Base-by-base conservation (phyloP, 92 coral and sea anemone species). In the Muricea muricata region DNA sequence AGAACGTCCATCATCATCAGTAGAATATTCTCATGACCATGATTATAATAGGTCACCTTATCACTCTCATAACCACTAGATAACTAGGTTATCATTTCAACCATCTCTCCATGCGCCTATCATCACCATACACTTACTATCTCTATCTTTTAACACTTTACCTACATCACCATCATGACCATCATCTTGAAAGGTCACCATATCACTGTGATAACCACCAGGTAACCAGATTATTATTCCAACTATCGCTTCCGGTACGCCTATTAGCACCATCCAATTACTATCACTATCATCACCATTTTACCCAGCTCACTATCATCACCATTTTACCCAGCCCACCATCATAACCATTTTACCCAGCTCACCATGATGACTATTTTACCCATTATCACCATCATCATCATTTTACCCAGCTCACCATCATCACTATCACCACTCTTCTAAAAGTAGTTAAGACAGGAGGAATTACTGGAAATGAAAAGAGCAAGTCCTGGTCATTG, bases 1-100 rank as follows among this genome's bases (percentile, higher is more conserved):
- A 37, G 42, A 37, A 37, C 4, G 9, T 37, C 79, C 91, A 89
- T 18, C 81, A 80, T 14, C 70, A 78, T 20, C 72, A 63, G 46
- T 57, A 81, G 17, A 63, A 89, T 93, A 33, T 76, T 89, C 42
- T 87, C 86, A 2, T 86, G 1, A 45, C 50, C 50, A 45, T 45
- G 14, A 45, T 39, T 48, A 42, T 41, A 79, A 25, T 69, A 34
- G 25, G 40, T 61, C 66, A 75, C 21, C 17, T 20, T 0, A 52
- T 52, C 60, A 0, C 60, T 13, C 4, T 21, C 2, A 4, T 26
- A 8, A 55, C 23, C 31, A 20, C 15, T 15, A 58, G n/a, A n/a
- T n/a, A n/a, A n/a, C n/a, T n/a, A n/a, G n/a, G n/a, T n/a, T n/a
- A n/a, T n/a, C n/a, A n/a, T n/a, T n/a, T n/a, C n/a, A n/a, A n/a